These are phyloP conservation scores for Caenorhabditis angaria DNA, from an alignment of 2,888 invertebrate genomes.

Conservation along the genomic window DNA sequence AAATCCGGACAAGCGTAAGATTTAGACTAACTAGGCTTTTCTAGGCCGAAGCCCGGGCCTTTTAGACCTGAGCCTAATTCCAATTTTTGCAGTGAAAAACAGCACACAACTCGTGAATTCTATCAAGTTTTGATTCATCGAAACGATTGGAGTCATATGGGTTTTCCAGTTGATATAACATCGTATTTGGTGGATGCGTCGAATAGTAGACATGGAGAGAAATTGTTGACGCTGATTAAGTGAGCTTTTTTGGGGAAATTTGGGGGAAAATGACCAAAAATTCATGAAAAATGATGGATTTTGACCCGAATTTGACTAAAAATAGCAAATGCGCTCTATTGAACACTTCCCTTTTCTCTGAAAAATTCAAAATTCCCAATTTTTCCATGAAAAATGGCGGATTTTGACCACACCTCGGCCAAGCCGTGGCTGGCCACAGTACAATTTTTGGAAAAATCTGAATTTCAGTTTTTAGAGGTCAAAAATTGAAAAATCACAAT, in stretches of 20 bases:
- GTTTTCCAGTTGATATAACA: constrained; percentile 79
- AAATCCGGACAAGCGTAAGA: constrained; percentile 37
- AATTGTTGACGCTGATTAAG: constrained; percentile 54
- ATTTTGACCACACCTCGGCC: no score
- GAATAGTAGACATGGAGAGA: constrained; percentile 43
- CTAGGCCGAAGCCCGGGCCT: neutral
- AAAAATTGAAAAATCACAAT: no score
- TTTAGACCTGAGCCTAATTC: no score
- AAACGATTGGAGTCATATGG: constrained; percentile 93
- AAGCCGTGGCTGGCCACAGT: no score
- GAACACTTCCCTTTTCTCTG: no score
- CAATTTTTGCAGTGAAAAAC: constrained; percentile 49
- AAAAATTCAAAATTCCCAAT: no score
- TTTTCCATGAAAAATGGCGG: no score
- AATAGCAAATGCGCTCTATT: no score
- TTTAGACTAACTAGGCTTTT: neutral
- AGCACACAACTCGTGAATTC: constrained; percentile 77
- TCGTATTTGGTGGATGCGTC: constrained; percentile 62
- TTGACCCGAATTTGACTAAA: no score
- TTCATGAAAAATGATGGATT: no score
- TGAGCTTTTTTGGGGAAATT: constrained; percentile 11
- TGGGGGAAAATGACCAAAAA: neutral
- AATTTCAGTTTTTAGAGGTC: no score
- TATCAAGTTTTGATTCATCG: constrained; percentile 98
- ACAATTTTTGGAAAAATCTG: no score